Evolutionary conservation across 1,140 invertebrate genomes (phyloP), one percentile per base, ranked within the genome.

Genomic region (Hycleus phaleratus): DNA sequence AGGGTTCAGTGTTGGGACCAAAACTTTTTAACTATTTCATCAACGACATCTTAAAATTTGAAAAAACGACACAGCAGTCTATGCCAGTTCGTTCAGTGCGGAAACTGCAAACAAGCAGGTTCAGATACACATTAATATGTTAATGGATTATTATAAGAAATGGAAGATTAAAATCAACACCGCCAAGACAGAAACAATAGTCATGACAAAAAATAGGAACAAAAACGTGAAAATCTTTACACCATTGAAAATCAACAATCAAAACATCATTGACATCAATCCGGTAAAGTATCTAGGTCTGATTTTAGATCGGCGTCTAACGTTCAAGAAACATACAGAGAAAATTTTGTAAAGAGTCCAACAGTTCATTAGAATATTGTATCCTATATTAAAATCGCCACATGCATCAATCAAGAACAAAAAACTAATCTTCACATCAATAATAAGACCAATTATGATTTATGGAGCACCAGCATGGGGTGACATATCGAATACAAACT

Each of bases 1-100:
- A 71, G 57, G 72, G 72, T 0, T 68, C 66, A 11, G 54, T 64
- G 0, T 39, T 72, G 1, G 64, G 66, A 1, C 65, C 64, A 38
- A 38, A 60, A 2, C 49, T 71, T 10, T 72, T 63, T 47, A 58
- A 53, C 6, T 39, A 69, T 3, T 68, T 61, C 42, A 65, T 60
- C 0, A 67, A 61, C 40, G 65, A 69, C 44, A 56, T 71, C 3
- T 62, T 61, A 7, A 12, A 24, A 10, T 25, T 47, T 1, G 24
- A 49, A 38, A 44, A 59, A 26, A 18, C 39, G 67, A 73, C 49
- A 68, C 64, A 6, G 62, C 62, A 7, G 25, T 68, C 0, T 69
- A 56, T 25, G 3, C 59, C 0, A 32, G 2, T 32, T 32, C 26
- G 7, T 32, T 32, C 26, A 32, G 26, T 32, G 26, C 26, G 4